These are phyloP conservation scores for Diprion similis DNA, from an alignment of 1,140 invertebrate genomes.

Conservation along the genomic window DNA sequence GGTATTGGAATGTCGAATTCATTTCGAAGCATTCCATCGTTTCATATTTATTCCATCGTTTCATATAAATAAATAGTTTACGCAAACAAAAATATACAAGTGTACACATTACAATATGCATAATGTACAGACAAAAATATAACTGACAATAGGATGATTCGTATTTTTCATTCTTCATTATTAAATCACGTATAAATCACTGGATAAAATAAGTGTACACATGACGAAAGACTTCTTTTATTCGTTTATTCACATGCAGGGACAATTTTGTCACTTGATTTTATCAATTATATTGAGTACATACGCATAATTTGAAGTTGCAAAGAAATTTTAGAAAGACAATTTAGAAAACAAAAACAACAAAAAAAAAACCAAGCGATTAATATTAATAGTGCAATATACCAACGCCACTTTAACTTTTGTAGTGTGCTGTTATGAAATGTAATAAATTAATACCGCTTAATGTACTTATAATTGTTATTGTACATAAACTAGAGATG, in stretches of 20 bases:
- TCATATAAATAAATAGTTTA: too few species aligned
- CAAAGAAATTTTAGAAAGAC: not conserved
- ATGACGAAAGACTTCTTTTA: too few species aligned
- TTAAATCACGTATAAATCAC: not conserved
- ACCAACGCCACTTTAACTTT: conserved; percentile 3
- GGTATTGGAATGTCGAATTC: not conserved
- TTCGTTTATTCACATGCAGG: too few species aligned
- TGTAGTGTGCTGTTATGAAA: not conserved
- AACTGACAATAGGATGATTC: not conserved
- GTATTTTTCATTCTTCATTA: not conserved
- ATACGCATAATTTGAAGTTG: not conserved
- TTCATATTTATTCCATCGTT: too few species aligned
- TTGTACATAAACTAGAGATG: not conserved
- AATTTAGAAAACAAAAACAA: not conserved
- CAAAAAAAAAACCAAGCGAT: too few species aligned
- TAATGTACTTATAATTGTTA: not conserved
- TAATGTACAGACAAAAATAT: too few species aligned
- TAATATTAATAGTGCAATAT: not conserved
- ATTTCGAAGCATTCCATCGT: not conserved
- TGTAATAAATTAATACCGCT: not conserved
- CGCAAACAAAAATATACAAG: too few species aligned
- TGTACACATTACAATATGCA: too few species aligned
- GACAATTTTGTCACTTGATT: not conserved
- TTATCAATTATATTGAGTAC: not conserved
- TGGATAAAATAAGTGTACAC: too few species aligned